phyloP scores from a whole-genome alignment of 2,113 vertebrate genomes.

The Microcebus jonahi region DNA sequence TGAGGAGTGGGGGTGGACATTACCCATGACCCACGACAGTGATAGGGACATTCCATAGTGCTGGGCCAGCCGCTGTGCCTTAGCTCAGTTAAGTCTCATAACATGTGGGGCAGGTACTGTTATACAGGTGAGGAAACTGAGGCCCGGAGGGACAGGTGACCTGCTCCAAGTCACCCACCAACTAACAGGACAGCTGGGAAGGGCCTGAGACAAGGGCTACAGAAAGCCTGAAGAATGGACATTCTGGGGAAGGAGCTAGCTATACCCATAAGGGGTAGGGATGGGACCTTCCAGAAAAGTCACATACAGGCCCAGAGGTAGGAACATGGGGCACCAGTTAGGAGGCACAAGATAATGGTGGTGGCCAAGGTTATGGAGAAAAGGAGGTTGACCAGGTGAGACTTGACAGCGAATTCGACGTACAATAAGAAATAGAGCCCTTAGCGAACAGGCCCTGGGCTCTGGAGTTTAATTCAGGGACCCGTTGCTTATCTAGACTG shows the following conservation, averaged over 20 bases:
- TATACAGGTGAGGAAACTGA: not conserved
- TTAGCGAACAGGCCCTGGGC: not conserved
- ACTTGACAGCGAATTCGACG: no score
- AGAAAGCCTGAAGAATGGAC: not conserved
- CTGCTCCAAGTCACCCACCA: not conserved
- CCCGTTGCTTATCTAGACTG: no score
- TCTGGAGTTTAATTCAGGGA: not conserved
- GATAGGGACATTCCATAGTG: not conserved
- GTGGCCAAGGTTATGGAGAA: not conserved
- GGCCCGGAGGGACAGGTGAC: not conserved
- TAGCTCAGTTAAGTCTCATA: not conserved
- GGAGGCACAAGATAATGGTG: not conserved
- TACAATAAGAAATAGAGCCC: not conserved
- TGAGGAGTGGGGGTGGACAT: not conserved
- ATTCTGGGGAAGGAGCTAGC: not conserved
- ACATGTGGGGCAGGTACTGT: not conserved
- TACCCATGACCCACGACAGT: not conserved
- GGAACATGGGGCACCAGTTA: not conserved
- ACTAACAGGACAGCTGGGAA: not conserved
- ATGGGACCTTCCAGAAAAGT: not conserved
- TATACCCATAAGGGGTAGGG: not conserved
- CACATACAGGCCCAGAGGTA: rapidly evolving
- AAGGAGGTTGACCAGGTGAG: not conserved
- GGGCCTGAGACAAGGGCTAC: not conserved
- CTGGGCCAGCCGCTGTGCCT: not conserved